Evolutionary conservation across 2,797 vertebrate species (phyloP).

Genomic region (Sebastes variabilis): DNA sequence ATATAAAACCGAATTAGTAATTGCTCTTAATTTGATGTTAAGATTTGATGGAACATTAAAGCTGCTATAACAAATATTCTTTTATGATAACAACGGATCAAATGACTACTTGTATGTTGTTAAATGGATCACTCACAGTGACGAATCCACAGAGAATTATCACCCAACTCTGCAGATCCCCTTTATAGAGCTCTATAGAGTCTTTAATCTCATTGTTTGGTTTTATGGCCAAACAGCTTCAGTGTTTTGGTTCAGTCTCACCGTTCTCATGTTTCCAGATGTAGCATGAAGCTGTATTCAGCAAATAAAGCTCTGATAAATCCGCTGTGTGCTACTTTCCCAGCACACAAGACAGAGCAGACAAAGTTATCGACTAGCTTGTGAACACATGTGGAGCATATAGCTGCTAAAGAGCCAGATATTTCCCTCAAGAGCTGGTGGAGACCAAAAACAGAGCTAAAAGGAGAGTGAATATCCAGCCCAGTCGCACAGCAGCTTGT

Average conservation of each 20-base stretch:
- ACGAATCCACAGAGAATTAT: neutral
- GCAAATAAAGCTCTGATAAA: neutral
- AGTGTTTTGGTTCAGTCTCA: neutral
- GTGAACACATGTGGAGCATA: neutral
- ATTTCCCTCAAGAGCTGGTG: neutral
- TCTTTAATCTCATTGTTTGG: neutral
- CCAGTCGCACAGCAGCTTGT: no score
- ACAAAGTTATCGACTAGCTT: neutral
- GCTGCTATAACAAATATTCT: neutral
- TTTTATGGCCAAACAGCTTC: neutral
- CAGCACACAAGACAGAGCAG: neutral
- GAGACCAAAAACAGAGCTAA: neutral
- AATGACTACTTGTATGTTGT: neutral
- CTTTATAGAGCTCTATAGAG: neutral
- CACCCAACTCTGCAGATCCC: neutral
- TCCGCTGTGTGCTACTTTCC: no score
- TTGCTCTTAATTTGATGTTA: conserved; percentile 4
- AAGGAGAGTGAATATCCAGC: neutral
- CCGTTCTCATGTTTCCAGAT: neutral
- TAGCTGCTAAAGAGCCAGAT: neutral
- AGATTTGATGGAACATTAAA: neutral
- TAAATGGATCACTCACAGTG: neutral
- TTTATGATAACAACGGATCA: neutral
- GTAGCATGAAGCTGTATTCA: neutral
- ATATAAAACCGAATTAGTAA: neutral